A percentile compares a stretch with the other conserved stretches of the same genome.
phyloP scores from a whole-genome alignment of 2,888 invertebrate species.

The Busseola fusca region DNA sequence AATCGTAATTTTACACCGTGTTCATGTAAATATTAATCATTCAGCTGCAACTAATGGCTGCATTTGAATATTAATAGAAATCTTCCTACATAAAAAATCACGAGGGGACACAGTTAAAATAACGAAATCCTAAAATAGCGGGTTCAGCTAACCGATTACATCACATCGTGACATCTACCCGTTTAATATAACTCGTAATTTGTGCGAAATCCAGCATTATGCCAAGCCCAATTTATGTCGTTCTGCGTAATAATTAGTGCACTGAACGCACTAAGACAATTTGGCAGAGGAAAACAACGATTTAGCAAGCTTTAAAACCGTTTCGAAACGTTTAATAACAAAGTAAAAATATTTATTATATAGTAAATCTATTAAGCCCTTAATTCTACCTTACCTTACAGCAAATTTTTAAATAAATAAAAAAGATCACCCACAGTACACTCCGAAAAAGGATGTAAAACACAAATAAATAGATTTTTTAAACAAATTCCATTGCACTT shows the following conservation, averaged over 20 bases:
- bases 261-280: constrained; percentile 65
- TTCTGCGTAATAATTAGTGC: constrained; percentile 78
- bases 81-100: constrained; percentile 67
- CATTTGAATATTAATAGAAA: constrained; percentile 63
- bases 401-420: constrained; percentile 11
- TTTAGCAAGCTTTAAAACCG: constrained; percentile 37
- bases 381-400: constrained; percentile 59
- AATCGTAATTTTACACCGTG: constrained; percentile 19
- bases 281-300: constrained; percentile 66
- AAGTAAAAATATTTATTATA: constrained; percentile 18
- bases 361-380: constrained; percentile 16
- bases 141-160: constrained; percentile 79
- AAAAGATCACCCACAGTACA: constrained; percentile 66
- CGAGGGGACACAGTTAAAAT: constrained; percentile 70
- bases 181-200: constrained; percentile 79
- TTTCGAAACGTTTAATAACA: constrained; percentile 41
- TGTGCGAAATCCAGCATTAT: constrained; percentile 75
- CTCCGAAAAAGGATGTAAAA: constrained; percentile 61
- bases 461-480: constrained; percentile 62
- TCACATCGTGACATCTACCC: constrained; percentile 77
- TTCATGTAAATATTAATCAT: constrained; percentile 12
- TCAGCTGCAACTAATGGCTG: constrained; percentile 18
- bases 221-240: constrained; percentile 82
- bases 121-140: constrained; percentile 81
- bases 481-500: constrained; percentile 75